Evolutionary conservation across 2,797 vertebrate species (phyloP), one percentile per base, ranked within the genome.

Genomic region (Acrossocheilus wenchowensis): DNA sequence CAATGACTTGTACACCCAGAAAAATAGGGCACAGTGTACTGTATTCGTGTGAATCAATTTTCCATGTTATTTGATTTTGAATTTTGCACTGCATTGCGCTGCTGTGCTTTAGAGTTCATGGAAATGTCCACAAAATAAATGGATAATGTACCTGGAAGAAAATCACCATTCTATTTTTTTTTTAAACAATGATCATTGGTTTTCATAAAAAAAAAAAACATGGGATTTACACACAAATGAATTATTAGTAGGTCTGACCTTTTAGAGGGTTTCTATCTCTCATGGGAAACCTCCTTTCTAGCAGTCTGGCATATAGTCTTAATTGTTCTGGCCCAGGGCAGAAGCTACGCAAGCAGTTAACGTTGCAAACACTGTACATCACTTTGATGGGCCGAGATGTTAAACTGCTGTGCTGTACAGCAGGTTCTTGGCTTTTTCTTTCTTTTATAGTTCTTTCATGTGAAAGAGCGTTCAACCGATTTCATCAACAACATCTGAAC

Each of bases 321-420:
- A 36, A 68, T 64, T 68, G 64, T 36, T 68, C 64, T 68, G 64
- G 34, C 64, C 14, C 30, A 36, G 64, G 64, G 15, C 30, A 36
- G 64, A 36, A 19, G 15, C 30, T 68, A 17, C 2, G 64, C 64
- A 71, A 21, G 34, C 15, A 71, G 36, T 71, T 41, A 19, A 39
- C 0, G 5, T 41, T 71, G 36, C 36, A 71, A 36, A 41, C 19
- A 71, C 68, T 41, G 36, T 36, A 68, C 34, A 71, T 71, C 68
- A 41, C 36, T 41, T 23, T 71, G 68, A 71, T 21, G 17, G 4
- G 66, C 17, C 14, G 66, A 69, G 66, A 69, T 69, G 34, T 39
- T 71, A 71, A 71, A 71, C 34, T 23, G 36, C 36, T 71, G 36
- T 71, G 68, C 68, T 71, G 30, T 68, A 68, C 48, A 15, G n/a